Base-by-base conservation (phyloP, 2,797 vertebrate genomes). In the Lacerta agilis region DNA sequence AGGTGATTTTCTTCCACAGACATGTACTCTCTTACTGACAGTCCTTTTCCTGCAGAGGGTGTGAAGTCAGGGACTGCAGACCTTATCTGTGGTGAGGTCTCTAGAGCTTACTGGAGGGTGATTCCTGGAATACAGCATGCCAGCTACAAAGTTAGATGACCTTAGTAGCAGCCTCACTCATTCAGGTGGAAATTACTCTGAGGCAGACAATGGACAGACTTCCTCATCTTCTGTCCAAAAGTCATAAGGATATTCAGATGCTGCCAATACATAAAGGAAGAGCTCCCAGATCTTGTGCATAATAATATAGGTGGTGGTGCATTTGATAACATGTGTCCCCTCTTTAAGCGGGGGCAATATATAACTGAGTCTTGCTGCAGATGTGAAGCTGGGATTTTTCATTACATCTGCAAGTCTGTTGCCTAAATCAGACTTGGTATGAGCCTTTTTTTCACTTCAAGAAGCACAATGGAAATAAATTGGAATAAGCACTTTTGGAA, bases 401-500 rank as follows among this genome's bases (percentile, higher is more conserved):
- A 18, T 49, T 33, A 79, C 64, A 55, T 49, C 45, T 86, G 38
- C n/a, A 86, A 20, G 13, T 49, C 49, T 80, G 55, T 80, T 64
- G 8, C 33, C 18, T 18, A 80, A 29, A 64, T 41, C 69, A 81
- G 45, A 33, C 27, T 45, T 82, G 41, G 29, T 45, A 55, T 41
- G 49, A 81, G 29, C 81, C 73, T 8, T 7, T 43, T 43, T 25
- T 20, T 38, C 18, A 6, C 23, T 25, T 43, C 64, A 64, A 76
- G 61, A 81, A 84, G 38, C 66, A 71, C 17, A 55, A 38, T 36
- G 71, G 27, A 73, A 58, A 33, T 84, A 86, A 83, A 92, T 87
- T 87, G 82, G 90, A 91, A 83, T 41, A 67, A 72, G 11, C 78
- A 64, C 91, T 93, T 75, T 25, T 83, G 82, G 81, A 79, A 72